Base-by-base conservation (phyloP, 2,113 vertebrate species). In the Aegypius monachus region DNA sequence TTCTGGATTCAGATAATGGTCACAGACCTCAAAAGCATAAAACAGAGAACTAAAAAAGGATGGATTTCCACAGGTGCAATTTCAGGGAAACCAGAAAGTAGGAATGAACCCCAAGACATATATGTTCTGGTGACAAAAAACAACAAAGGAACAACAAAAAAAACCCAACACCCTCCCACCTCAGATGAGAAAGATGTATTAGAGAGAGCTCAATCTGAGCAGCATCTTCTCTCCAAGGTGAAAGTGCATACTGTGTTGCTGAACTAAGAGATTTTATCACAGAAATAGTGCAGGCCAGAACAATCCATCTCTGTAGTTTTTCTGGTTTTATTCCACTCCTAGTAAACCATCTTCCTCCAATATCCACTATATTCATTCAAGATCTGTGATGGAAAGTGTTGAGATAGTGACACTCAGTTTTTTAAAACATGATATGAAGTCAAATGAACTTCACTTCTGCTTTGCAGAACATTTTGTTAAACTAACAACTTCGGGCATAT, bases 91-190 rank as follows among this genome's bases (percentile, higher is more conserved):
- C 1, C 9, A 42, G 32, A 31, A 85, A 59, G 23, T 31, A 55
- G 42, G 43, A 86, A 47, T 9, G 48, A 88, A 72, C 38, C 7
- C n/a, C 43, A 48, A 59, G 20, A 53, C 0, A 0, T 32, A 13
- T 21, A 82, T 5, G 23, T 75, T n/a, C 48, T 55, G 20, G 11
- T 29, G 36, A 68, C 36, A 72, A 52, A 80, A 73, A 66, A 1
- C 2, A n/a, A 13, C 29, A 52, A 78, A 53, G 19, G 4, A 68
- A 45, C 13, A 27, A 29, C 8, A 52, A 56, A 40, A 85, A 42
- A 1, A 79, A 4, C 0, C 7, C 10, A 62, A 38, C 4, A 5
- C 4, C 15, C 10, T 7, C 2, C 11, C 42, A 43, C 29, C n/a
- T 67, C 45, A 38, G 32, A 11, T 25, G 27, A 50, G n/a, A 63